Evolutionary conservation across 2,888 invertebrate genomes (phyloP).

Genomic region (Drosophila sordidula): DNA sequence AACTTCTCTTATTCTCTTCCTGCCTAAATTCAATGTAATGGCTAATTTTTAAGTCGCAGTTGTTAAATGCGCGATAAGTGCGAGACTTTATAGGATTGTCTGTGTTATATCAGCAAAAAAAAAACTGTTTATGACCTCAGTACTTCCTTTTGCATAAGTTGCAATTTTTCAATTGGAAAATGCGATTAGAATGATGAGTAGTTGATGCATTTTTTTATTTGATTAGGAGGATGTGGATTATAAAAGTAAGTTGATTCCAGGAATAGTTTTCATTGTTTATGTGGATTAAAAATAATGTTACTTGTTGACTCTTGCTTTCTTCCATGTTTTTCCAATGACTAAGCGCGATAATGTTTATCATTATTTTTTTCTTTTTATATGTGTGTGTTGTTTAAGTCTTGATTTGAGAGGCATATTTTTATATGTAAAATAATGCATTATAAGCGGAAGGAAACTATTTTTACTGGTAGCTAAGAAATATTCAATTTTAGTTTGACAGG

Average conservation of each 20-base stretch:
- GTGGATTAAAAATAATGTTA: too few species aligned
- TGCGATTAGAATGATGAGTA: not conserved
- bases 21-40: slow-evolving; percentile 3
- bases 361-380: too few species aligned
- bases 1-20: not conserved
- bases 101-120: slow-evolving; percentile 17
- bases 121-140: slow-evolving; percentile 14
- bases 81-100: not conserved
- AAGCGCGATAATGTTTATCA: too few species aligned
- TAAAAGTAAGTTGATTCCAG: not conserved
- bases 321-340: too few species aligned
- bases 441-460: too few species aligned
- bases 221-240: not conserved
- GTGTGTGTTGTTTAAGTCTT: too few species aligned
- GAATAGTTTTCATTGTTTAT: not conserved
- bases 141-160: slow-evolving; percentile 17
- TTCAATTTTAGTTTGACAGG: too few species aligned
- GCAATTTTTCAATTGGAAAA: not conserved
- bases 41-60: slow-evolving; percentile 36
- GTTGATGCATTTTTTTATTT: not conserved
- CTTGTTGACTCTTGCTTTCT: too few species aligned
- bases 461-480: too few species aligned
- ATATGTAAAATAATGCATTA: too few species aligned
- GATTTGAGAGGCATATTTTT: too few species aligned
- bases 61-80: slow-evolving; percentile 31